phyloP scores from a whole-genome alignment of 2,888 invertebrate species.

The Vandiemenella viatica region DNA sequence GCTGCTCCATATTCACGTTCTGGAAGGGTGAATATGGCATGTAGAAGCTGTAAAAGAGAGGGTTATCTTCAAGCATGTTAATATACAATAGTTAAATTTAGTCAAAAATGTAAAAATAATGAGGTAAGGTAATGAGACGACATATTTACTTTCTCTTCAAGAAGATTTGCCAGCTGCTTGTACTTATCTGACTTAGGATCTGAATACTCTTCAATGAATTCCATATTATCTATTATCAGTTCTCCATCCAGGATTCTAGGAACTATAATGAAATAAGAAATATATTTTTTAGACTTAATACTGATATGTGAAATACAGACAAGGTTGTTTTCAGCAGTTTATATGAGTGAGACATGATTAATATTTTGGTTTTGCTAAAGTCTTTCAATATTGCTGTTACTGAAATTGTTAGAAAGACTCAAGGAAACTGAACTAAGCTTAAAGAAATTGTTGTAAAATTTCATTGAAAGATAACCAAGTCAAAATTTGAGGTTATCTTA shows the following conservation, averaged over 20 bases:
- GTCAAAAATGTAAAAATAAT: not conserved
- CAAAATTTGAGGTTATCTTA: too few relatives aligned
- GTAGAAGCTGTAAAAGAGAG: conserved; percentile 31
- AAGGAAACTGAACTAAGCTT: too few relatives aligned
- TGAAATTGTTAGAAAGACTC: too few relatives aligned
- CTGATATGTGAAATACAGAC: too few relatives aligned
- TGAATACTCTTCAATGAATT: conserved; percentile 40
- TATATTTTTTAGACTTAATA: not conserved
- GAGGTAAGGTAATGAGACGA: not conserved
- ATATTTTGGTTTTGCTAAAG: too few relatives aligned
- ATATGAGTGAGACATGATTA: not conserved
- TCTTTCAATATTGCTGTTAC: too few relatives aligned
- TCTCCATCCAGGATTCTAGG: conserved; percentile 54
- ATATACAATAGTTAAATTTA: not conserved
- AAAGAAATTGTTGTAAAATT: too few relatives aligned
- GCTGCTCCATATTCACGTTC: conserved; percentile 36
- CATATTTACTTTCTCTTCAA: conserved; percentile 35
- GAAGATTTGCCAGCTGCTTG: conserved; percentile 38
- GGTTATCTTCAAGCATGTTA: not conserved
- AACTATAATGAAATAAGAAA: conserved; percentile 32
- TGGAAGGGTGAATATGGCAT: conserved; percentile 38
- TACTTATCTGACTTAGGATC: conserved; percentile 47
- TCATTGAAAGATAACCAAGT: too few relatives aligned
- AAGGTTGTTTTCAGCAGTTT: not conserved
- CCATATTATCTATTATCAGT: conserved; percentile 47